These are phyloP conservation scores for Bombus superbus DNA, from an alignment of 1,140 invertebrate species.

Conservation along the genomic window DNA sequence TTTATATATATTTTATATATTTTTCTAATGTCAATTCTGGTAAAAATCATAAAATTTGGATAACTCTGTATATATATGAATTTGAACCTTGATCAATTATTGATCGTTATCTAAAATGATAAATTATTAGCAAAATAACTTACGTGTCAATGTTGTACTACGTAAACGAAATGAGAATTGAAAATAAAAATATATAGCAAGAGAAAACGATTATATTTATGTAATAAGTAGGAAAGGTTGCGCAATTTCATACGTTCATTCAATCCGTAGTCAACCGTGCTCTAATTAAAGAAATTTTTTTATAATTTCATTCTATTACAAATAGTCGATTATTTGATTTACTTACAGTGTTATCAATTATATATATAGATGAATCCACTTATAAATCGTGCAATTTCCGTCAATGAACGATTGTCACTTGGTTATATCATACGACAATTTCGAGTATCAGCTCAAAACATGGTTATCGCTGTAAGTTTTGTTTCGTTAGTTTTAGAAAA, in stretches of 20 bases:
- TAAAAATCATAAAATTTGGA: neutral
- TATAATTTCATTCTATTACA: neutral
- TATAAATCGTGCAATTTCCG: conserved; percentile 56
- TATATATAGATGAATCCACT: conserved; percentile 63
- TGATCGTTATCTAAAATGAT: neutral
- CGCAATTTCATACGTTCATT: neutral
- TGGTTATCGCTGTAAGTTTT: conserved; percentile 78
- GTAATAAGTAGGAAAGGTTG: conserved; percentile 12
- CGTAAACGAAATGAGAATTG: neutral
- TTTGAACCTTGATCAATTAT: neutral
- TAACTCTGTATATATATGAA: neutral
- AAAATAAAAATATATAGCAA: neutral
- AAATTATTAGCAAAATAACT: neutral
- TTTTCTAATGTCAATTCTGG: neutral
- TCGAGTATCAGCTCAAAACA: conserved; percentile 73
- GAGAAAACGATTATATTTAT: conserved; percentile 16
- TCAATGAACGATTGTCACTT: conserved; percentile 50
- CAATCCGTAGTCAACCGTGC: neutral
- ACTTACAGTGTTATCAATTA: neutral
- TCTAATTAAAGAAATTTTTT: neutral
- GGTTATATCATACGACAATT: conserved; percentile 67
- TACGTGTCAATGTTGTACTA: neutral
- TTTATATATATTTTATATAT: neutral
- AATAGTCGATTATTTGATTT: conserved; percentile 11
- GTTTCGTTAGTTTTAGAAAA: conserved; percentile 8